A percentile compares a stretch with the other conserved stretches of the same genome.
Conservation (phyloP, 2,113 vertebrate genomes). For the Embiotoca jacksoni region DNA sequence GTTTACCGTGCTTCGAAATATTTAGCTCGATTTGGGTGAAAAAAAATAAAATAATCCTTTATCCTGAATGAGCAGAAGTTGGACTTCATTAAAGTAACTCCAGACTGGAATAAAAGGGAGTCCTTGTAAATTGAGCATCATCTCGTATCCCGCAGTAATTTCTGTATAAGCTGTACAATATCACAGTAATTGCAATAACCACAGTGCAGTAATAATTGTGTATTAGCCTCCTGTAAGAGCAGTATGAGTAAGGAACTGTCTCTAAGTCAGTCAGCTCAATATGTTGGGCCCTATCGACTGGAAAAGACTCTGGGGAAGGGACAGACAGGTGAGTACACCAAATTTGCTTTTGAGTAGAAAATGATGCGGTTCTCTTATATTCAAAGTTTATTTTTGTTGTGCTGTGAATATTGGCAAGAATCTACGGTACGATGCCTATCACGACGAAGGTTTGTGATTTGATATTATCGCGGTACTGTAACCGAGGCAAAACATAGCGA, state of each 20-base stretch:
- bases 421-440: too few relatives aligned
- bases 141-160: constrained; percentile 36
- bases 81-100: constrained; percentile 2
- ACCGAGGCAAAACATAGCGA: too few relatives aligned
- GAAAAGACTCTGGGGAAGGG: constrained; percentile 88
- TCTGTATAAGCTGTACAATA: constrained; percentile 60
- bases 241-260: constrained; percentile 87
- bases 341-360: too few relatives aligned
- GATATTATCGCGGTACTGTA: too few relatives aligned
- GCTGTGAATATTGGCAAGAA: too few relatives aligned
- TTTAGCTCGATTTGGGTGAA: constrained; percentile 12
- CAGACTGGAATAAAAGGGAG: constrained; percentile 26
- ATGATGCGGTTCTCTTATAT: not conserved
- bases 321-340: constrained; percentile 83
- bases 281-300: constrained; percentile 87
- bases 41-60: too few relatives aligned
- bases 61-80: too few relatives aligned
- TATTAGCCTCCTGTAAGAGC: constrained; percentile 65
- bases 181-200: constrained; percentile 65
- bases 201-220: constrained; percentile 56
- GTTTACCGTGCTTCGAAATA: constrained; percentile 16
- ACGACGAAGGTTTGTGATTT: too few relatives aligned
- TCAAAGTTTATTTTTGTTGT: too few relatives aligned
- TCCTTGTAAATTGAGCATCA: constrained; percentile 35
- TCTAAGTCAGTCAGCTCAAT: constrained; percentile 85